These are phyloP conservation scores for Arctia plantaginis DNA, from an alignment of 2,888 invertebrate species.

Conservation along the genomic window DNA sequence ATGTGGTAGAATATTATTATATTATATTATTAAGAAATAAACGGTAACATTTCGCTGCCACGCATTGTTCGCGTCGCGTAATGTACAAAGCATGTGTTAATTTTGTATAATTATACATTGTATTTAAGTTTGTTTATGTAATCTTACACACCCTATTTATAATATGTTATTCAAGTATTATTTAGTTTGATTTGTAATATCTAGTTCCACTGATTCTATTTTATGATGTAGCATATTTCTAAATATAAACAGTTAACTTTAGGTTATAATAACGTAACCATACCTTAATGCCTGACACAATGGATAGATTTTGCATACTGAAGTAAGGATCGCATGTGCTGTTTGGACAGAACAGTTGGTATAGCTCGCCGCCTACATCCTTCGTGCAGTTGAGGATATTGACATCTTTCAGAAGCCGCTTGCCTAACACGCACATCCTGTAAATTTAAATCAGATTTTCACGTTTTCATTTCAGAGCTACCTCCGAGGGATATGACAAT, in stretches of 20 bases:
- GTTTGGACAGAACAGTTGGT: slow-evolving; percentile 91
- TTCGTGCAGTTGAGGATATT: slow-evolving; percentile 92
- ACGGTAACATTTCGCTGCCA: neutral
- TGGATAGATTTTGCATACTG: slow-evolving; percentile 87
- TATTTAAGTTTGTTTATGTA: too few species aligned
- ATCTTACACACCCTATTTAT: too few species aligned
- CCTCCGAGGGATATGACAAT: too few species aligned
- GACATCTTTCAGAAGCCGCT: slow-evolving; percentile 93
- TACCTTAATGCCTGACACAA: slow-evolving; percentile 92
- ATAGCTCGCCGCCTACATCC: slow-evolving; percentile 88
- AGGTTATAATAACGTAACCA: neutral
- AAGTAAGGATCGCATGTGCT: slow-evolving; percentile 94
- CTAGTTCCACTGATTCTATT: neutral
- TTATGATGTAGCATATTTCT: neutral
- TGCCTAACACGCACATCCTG: slow-evolving; percentile 98
- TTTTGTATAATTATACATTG: neutral
- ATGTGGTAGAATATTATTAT: too few species aligned
- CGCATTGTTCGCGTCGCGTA: neutral
- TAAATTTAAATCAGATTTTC: slow-evolving; percentile 53
- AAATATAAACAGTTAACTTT: neutral
- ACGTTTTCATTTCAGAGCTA: neutral
- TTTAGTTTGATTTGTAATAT: neutral
- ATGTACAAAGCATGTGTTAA: neutral
- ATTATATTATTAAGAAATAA: neutral
- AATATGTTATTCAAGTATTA: too few species aligned